Evolutionary conservation across 2,888 invertebrate species (phyloP).

Genomic region (Ochropleura leucogaster): DNA sequence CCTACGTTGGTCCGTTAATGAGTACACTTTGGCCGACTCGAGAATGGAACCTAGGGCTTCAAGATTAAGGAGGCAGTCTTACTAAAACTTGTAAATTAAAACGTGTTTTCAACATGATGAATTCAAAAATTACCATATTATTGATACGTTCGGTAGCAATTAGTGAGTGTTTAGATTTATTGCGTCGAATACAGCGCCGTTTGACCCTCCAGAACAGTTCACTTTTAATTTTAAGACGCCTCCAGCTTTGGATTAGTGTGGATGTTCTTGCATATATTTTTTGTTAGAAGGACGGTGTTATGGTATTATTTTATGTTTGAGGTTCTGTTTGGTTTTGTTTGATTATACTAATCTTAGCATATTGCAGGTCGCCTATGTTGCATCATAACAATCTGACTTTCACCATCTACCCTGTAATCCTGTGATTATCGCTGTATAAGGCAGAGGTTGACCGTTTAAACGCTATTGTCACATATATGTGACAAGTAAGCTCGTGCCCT

Average conservation of each 20-base stretch:
- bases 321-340: background rate
- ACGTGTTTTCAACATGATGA: constrained; percentile 11
- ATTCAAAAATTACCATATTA: constrained; percentile 54
- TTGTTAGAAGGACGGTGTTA: background rate
- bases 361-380: background rate
- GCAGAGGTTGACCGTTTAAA: no score
- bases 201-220: constrained; percentile 70
- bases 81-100: constrained; percentile 4
- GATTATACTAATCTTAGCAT: background rate
- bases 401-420: no score
- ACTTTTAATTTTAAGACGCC: constrained; percentile 69
- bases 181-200: constrained; percentile 78
- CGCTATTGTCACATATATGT: no score
- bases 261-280: constrained; percentile 30
- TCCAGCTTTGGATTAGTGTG: constrained; percentile 22
- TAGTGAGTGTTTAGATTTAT: constrained; percentile 80
- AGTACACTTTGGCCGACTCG: no score
- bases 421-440: no score
- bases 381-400: background rate
- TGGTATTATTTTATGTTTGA: background rate
- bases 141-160: constrained; percentile 69
- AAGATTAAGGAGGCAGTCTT: no score
- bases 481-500: no score
- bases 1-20: no score
- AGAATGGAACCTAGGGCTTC: no score